Conservation (phyloP, 2,113 vertebrate species). For the Dinomys branickii region DNA sequence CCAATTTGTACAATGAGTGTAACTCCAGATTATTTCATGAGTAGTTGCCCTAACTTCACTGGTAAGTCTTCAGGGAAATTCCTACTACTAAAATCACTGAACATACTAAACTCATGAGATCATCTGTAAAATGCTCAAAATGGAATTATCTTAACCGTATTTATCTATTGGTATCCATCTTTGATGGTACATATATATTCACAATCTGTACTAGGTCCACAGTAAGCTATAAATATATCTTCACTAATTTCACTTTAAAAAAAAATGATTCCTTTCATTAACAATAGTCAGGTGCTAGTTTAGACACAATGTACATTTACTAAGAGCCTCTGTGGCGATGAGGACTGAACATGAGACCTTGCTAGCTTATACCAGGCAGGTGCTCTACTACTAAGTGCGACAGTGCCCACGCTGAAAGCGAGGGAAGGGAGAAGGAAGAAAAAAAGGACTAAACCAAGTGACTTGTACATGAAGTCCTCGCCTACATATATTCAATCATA, state of each 20-base stretch:
- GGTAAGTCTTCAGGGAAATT: not conserved
- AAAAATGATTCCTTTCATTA: constrained; percentile 7
- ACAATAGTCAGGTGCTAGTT: not conserved
- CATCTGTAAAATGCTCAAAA: not conserved
- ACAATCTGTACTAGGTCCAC: not conserved
- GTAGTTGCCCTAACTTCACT: not conserved
- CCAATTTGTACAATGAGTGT: not conserved
- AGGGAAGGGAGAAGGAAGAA: not conserved
- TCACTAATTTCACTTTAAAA: not conserved
- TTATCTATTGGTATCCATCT: not conserved
- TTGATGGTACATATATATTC: constrained; percentile 27
- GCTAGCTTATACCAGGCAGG: not conserved
- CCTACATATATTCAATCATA: not conserved
- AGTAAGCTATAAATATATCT: not conserved
- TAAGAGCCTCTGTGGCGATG: not conserved
- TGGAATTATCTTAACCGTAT: not conserved
- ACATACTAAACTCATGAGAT: not conserved
- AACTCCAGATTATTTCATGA: not conserved
- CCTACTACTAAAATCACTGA: not conserved
- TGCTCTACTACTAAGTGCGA: not conserved
- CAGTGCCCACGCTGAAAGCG: not conserved
- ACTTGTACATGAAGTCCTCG: not conserved
- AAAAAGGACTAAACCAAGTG: not conserved
- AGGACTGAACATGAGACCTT: not conserved
- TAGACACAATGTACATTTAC: not conserved